A percentile compares a stretch with the other conserved stretches of the same genome.
Evolutionary conservation across 35 echinoderm and acorn worm species (phyloP).

Genomic region (Patiria miniata): DNA sequence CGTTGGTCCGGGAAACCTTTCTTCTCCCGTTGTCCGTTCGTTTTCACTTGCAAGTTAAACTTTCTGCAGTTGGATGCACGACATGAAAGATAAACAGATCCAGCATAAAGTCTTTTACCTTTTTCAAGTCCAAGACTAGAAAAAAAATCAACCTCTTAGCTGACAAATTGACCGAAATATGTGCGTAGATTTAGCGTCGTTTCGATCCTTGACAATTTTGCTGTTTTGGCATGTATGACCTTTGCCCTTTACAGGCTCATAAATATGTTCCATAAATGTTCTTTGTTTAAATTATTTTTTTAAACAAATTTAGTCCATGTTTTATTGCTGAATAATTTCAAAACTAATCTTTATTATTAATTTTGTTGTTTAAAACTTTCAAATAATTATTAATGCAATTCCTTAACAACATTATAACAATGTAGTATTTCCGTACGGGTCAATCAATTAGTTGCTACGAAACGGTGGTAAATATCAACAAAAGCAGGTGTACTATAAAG

Average conservation of each 20-base stretch:
- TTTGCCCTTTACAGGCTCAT: background rate
- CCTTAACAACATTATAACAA: too few species aligned
- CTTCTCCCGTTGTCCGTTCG: too few species aligned
- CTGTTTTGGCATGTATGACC: constrained; percentile 11
- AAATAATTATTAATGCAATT: background rate
- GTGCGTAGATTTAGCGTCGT: too few species aligned
- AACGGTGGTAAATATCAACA: constrained; percentile 26
- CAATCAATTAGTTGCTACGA: constrained; percentile 17
- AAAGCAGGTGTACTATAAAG: background rate
- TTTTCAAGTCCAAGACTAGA: too few species aligned
- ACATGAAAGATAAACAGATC: too few species aligned
- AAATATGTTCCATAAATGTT: background rate
- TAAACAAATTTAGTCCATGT: background rate
- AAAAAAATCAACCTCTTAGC: too few species aligned
- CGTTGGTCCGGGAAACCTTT: too few species aligned
- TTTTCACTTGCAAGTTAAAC: too few species aligned
- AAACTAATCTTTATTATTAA: background rate
- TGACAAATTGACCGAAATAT: too few species aligned
- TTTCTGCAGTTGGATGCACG: too few species aligned
- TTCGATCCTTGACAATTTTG: too few species aligned
- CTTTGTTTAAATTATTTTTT: background rate
- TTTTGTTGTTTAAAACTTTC: background rate
- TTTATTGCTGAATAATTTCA: background rate
- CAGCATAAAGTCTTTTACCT: too few species aligned
- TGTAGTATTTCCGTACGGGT: background rate